Conservation (phyloP, 1,140 invertebrate species). For the Megalopta genalis region DNA sequence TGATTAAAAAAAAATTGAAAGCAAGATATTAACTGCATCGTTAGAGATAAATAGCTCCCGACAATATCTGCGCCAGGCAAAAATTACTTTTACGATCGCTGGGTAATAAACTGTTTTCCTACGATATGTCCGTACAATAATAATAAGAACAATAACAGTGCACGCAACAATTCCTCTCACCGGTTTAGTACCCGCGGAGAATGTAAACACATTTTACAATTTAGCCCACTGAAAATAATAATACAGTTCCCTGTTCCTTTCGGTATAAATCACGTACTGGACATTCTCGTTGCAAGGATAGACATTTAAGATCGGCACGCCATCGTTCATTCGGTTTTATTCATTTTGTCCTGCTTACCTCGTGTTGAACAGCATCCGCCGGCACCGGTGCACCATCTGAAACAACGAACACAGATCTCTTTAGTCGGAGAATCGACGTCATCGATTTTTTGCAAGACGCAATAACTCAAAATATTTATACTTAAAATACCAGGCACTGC, state of each 20-base stretch:
- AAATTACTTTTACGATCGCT: too few species aligned
- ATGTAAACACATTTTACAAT: slow-evolving; percentile 6
- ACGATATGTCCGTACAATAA: too few species aligned
- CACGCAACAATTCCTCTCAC: background rate
- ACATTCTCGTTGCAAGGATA: slow-evolving; percentile 3
- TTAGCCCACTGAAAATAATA: slow-evolving; percentile 1
- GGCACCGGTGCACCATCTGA: slow-evolving; percentile 69
- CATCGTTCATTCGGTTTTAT: slow-evolving; percentile 5
- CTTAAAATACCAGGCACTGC: too few species aligned
- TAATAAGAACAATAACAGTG: too few species aligned
- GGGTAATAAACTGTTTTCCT: too few species aligned
- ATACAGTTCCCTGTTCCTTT: background rate
- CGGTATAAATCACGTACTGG: slow-evolving; percentile 13
- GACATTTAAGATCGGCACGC: background rate
- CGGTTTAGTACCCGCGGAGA: background rate
- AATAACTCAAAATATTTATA: too few species aligned
- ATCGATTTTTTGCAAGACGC: too few species aligned
- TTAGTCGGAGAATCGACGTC: slow-evolving; percentile 6
- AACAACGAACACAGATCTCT: slow-evolving; percentile 58
- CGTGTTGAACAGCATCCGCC: slow-evolving; percentile 58
- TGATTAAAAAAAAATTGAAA: too few species aligned
- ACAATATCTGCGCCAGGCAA: too few species aligned
- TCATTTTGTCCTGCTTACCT: slow-evolving; percentile 60
- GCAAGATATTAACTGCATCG: too few species aligned
- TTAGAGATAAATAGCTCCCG: too few species aligned